Conservation (phyloP, 2,888 invertebrate species). For the Pseudeuparius sepicola region DNA sequence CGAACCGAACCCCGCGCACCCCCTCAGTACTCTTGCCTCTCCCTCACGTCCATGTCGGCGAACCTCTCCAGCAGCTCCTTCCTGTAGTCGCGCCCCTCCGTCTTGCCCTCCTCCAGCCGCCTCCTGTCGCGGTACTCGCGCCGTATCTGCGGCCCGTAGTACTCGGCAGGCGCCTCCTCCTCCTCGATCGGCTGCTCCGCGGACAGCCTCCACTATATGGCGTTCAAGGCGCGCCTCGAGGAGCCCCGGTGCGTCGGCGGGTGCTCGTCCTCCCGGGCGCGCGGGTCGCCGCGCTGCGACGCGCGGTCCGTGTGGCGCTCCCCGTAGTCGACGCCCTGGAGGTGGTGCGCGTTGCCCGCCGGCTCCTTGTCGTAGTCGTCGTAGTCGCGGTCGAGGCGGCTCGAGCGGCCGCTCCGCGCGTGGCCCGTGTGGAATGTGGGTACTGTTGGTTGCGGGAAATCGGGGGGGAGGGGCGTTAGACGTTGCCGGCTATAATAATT, state of each 20-base stretch:
- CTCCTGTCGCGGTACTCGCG: slow-evolving; percentile 34
- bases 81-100: slow-evolving; percentile 38
- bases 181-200: slow-evolving; percentile 42
- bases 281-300: slow-evolving; percentile 33
- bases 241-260: slow-evolving; percentile 45
- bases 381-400: slow-evolving; percentile 42
- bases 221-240: slow-evolving; percentile 61
- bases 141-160: slow-evolving; percentile 38
- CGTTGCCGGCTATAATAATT: slow-evolving; percentile 16
- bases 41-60: slow-evolving; percentile 36
- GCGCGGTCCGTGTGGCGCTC: slow-evolving; percentile 31
- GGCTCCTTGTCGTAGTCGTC: slow-evolving; percentile 43
- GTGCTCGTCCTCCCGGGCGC: slow-evolving; percentile 37
- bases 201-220: slow-evolving; percentile 55
- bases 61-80: slow-evolving; percentile 38
- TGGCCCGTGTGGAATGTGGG: slow-evolving; percentile 41
- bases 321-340: slow-evolving; percentile 35
- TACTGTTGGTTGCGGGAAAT: slow-evolving; percentile 26
- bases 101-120: slow-evolving; percentile 27
- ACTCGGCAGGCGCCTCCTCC: slow-evolving; percentile 33
- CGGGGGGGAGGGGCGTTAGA: slow-evolving; percentile 7
- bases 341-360: slow-evolving; percentile 30
- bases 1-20: too few relatives aligned
- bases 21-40: too few relatives aligned
- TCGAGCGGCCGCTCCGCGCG: slow-evolving; percentile 41